Base-by-base conservation (phyloP, 2,888 invertebrate species). In the Zaprionus lineosus region DNA sequence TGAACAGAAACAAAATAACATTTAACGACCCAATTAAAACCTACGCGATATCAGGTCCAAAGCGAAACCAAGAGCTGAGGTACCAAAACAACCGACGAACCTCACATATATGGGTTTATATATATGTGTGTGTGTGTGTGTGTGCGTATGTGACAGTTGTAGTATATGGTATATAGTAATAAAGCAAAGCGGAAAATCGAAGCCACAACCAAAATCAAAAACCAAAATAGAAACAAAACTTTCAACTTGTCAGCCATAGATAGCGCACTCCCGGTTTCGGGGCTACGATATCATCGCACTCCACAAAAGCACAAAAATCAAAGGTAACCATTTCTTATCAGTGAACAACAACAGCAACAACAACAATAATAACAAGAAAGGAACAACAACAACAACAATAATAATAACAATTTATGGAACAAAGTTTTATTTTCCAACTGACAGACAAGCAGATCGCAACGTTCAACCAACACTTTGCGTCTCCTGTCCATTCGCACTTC, bases 11-110 rank as follows among this genome's bases (percentile, higher is more conserved):
- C 40, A 57, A 48, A 48, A 24, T 33, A 48, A 62, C 68, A 72
- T 84, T 77, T 84, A 86, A 82, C 86, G 84, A 82, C 86, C 81
- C 86, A 81, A 84, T 81, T 81, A 85, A 78, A 78, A 77, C 64
- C 83, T 70, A 64, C 59, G 52, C 31, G 79, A 85, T 81, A 81
- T 83, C 83, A 85, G 65, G 26, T n/a, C 43, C 43, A 44, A 60
- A 56, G 47, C 34, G 57, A 34, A 46, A 41, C 16, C 37, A 31
- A 12, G n/a, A n/a, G n/a, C n/a, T n/a, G n/a, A n/a, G 8, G 8
- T 31, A 47, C 26, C 29, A 18, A 51, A 3, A 52, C 41, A 40
- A 57, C 41, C 50, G 28, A 60, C 28, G n/a, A 26, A 44, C 26
- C 16, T 53, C 37, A 59, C 34, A 47, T n/a, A 48, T n/a, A 48